These are phyloP conservation scores for Junonia oenone DNA, from an alignment of 2,888 invertebrate species.

Conservation along the genomic window DNA sequence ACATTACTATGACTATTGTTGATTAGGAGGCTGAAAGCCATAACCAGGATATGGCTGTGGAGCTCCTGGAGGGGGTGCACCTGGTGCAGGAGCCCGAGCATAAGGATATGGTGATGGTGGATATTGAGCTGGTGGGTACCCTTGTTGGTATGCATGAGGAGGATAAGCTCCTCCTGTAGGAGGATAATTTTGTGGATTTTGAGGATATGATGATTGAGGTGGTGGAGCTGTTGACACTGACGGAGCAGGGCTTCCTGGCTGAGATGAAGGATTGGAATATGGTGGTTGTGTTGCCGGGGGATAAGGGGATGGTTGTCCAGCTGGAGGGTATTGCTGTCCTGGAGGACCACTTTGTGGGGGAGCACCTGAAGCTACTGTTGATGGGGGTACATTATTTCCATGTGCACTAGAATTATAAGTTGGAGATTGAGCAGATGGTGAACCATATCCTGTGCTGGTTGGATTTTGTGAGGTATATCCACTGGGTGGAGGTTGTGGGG, in stretches of 20 bases:
- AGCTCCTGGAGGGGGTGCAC: conserved; percentile 85
- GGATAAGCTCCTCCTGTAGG: conserved; percentile 68
- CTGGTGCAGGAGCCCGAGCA: conserved; percentile 80
- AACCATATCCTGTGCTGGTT: conserved; percentile 79
- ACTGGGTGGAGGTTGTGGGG: conserved; percentile 78
- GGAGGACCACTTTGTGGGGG: conserved; percentile 76
- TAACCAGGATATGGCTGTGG: conserved; percentile 88
- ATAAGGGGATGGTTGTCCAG: conserved; percentile 82
- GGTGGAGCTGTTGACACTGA: conserved; percentile 78
- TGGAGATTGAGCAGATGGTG: conserved; percentile 83
- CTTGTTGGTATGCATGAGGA: conserved; percentile 75
- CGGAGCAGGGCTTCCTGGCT: conserved; percentile 74
- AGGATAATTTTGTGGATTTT: conserved; percentile 72
- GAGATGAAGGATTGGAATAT: conserved; percentile 76
- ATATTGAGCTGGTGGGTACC: conserved; percentile 75
- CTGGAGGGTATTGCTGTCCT: conserved; percentile 82
- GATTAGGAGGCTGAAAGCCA: conserved; percentile 88
- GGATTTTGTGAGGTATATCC: conserved; percentile 80
- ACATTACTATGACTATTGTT: conserved; percentile 59
- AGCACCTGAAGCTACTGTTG: conserved; percentile 71
- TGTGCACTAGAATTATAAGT: conserved; percentile 82
- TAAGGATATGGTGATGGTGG: conserved; percentile 80
- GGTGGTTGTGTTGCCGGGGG: conserved; percentile 81
- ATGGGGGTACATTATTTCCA: conserved; percentile 68
- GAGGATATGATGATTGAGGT: conserved; percentile 76